These are phyloP conservation scores for Camarhynchus parvulus DNA, from an alignment of 2,113 vertebrate species.

Conservation along the genomic window DNA sequence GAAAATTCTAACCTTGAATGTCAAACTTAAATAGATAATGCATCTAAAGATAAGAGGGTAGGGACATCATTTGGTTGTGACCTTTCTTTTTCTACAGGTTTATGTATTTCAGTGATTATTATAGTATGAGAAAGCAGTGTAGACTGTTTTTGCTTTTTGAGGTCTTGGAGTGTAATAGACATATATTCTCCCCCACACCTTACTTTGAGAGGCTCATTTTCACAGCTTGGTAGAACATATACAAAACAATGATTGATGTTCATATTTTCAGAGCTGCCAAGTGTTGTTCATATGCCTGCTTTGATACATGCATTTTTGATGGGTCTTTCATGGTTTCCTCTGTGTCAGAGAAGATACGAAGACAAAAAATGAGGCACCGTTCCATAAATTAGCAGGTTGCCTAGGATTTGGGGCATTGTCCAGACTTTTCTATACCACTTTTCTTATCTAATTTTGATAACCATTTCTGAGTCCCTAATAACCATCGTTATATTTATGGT, in stretches of 20 bases:
- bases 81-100: not conserved
- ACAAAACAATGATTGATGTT: not conserved
- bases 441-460: not conserved
- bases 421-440: not conserved
- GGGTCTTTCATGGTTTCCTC: not conserved
- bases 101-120: not conserved
- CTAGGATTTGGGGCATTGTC: not conserved
- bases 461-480: not conserved
- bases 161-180: not conserved
- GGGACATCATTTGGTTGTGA: not conserved
- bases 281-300: not conserved
- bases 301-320: not conserved
- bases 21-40: not conserved
- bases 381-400: not conserved
- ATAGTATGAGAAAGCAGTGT: not conserved
- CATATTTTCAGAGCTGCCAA: not conserved
- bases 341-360: not conserved
- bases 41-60: not conserved
- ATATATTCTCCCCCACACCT: not conserved
- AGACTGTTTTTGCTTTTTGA: not conserved
- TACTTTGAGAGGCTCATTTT: not conserved
- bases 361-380: not conserved
- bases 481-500: not conserved
- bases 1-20: not conserved
- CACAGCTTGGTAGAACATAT: not conserved